Percentiles rank a stretch among this genome's conserved stretches.
Conservation (phyloP, 2,797 vertebrate genomes). For the Otus scops region DNA sequence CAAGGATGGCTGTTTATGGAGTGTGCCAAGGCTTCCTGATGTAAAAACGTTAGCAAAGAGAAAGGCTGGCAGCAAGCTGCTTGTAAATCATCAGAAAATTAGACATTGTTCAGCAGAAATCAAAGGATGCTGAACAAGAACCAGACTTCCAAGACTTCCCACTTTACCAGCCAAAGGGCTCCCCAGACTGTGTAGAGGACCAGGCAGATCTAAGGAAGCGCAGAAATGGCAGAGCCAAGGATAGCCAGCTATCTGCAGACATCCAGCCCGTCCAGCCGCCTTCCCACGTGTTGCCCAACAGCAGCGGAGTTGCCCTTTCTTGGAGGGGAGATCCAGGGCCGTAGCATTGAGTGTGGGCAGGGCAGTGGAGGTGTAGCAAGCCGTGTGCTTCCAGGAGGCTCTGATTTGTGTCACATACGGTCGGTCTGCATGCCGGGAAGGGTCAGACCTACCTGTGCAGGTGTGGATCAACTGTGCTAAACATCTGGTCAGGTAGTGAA, state of each 20-base stretch:
- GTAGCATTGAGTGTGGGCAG: accelerated
- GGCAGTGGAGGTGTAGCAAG: neutral
- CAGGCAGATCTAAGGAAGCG: neutral
- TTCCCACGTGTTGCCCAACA: neutral
- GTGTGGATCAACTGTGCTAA: neutral
- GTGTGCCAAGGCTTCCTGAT: neutral
- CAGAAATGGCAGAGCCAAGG: neutral
- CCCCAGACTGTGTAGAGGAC: neutral
- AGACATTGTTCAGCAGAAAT: neutral
- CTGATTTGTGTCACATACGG: neutral
- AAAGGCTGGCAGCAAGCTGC: neutral
- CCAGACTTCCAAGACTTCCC: neutral
- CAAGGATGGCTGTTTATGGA: neutral
- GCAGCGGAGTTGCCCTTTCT: neutral
- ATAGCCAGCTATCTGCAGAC: neutral
- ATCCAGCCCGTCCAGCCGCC: neutral
- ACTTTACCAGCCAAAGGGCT: neutral
- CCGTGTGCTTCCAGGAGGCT: neutral
- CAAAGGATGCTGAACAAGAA: neutral
- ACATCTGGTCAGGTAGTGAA: neutral
- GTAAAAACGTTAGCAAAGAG: neutral
- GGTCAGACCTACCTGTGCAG: neutral
- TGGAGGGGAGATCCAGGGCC: neutral
- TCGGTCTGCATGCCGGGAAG: neutral
- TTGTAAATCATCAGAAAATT: neutral